A percentile compares a stretch with the other conserved stretches of the same genome.
These are phyloP conservation scores for Tenthredo distinguenda DNA, from an alignment of 2,888 invertebrate genomes.

Conservation along the genomic window DNA sequence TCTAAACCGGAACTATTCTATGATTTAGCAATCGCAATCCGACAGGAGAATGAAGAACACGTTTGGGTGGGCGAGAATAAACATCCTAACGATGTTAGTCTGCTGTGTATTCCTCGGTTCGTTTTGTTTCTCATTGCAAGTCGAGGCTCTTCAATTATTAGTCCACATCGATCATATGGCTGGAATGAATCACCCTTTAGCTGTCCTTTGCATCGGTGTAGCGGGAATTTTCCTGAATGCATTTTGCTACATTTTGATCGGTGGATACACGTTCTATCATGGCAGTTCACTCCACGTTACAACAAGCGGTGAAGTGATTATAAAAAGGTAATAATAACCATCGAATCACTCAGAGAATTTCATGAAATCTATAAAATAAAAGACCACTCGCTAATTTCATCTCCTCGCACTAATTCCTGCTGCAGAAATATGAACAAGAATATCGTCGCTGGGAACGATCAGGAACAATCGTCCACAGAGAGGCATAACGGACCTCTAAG, in stretches of 20 bases:
- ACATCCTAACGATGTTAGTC: constrained; percentile 90
- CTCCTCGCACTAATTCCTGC: background rate
- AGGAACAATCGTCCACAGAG: constrained; percentile 73
- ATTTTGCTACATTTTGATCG: constrained; percentile 89
- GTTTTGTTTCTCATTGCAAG: constrained; percentile 88
- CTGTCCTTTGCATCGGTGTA: constrained; percentile 86
- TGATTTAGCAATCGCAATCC: constrained; percentile 78
- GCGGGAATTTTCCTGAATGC: constrained; percentile 87
- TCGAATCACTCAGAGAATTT: background rate
- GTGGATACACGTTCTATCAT: constrained; percentile 88
- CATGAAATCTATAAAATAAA: background rate
- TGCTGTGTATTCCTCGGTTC: constrained; percentile 91
- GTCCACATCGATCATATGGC: constrained; percentile 87
- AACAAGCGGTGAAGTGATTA: constrained; percentile 82
- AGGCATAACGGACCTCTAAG: constrained; percentile 68
- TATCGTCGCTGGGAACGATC: constrained; percentile 76
- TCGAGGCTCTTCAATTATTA: constrained; percentile 90
- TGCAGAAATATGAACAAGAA: constrained; percentile 58
- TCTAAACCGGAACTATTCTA: background rate
- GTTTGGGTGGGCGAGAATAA: constrained; percentile 95
- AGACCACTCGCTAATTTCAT: background rate
- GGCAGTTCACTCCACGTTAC: constrained; percentile 85
- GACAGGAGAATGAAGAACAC: constrained; percentile 89
- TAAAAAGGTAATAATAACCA: constrained; percentile 75
- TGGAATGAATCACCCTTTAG: constrained; percentile 87